Conservation (phyloP, 2,113 vertebrate species). For the cattle (Bos taurus) region DNA sequence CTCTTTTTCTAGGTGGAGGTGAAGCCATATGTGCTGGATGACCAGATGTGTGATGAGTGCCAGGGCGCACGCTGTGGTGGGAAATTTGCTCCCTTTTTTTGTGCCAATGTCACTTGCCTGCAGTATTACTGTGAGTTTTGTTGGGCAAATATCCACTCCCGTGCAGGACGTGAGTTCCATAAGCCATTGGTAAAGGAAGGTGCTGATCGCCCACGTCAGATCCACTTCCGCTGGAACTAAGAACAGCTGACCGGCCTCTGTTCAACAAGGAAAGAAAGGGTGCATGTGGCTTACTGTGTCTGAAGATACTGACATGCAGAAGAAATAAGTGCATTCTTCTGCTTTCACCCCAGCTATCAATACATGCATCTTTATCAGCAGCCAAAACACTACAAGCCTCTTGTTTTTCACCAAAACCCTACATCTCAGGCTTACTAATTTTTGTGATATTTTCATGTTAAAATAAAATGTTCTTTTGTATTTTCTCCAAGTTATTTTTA, state of each 20-base stretch:
- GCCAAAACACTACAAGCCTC: conserved; percentile 98
- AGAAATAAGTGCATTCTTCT: conserved; percentile 92
- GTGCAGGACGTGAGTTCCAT: conserved; percentile 97
- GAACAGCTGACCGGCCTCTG: conserved; percentile 79
- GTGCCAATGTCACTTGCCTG: conserved; percentile 99
- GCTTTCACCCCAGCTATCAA: conserved; percentile 91
- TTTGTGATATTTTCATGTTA: conserved; percentile 99
- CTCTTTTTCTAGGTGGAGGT: conserved; percentile 90
- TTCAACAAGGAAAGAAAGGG: conserved; percentile 79
- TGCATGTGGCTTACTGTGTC: conserved; percentile 88
- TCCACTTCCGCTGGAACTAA: conserved; percentile 99
- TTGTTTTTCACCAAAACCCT: conserved; percentile 97
- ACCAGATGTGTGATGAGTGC: conserved; percentile 98
- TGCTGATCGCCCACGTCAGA: conserved; percentile 96
- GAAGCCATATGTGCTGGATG: conserved; percentile 97
- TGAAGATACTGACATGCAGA: conserved; percentile 84
- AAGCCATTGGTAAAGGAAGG: conserved; percentile 99
- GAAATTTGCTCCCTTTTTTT: conserved; percentile 98
- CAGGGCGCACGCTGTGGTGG: conserved; percentile 96
- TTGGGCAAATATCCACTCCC: conserved; percentile 99
- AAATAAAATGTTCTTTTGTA: conserved; percentile 97
- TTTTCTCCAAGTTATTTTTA: conserved; percentile 99
- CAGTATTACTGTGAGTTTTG: conserved; percentile 99
- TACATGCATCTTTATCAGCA: conserved; percentile 98
- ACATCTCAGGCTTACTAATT: conserved; percentile 99